Evolutionary conservation across 1,140 invertebrate genomes (phyloP), one percentile per base, ranked within the genome.

Genomic region (Drosophila insularis): DNA sequence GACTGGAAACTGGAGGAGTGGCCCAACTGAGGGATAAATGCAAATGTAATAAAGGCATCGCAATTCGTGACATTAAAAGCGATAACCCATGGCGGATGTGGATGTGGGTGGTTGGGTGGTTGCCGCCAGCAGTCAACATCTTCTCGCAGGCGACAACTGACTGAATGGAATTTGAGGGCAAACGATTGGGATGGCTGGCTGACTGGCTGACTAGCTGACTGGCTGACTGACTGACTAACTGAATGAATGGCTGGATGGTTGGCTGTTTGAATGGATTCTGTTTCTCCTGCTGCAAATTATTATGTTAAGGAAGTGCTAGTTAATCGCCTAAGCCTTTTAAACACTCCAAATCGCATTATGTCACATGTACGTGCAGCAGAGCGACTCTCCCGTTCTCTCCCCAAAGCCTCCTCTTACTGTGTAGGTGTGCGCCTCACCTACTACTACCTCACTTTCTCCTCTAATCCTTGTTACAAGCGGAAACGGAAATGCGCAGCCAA

Each of bases 21-120:
- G 17, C 37, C 40, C 37, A 46, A 40, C 58, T 40, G 40, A 43
- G 60, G 39, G 60, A 63, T 63, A 63, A 63, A 43, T 63, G 60
- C 60, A 63, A 63, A 63, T 63, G 60, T 63, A 63, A 63, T 63
- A 63, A 63, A 63, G 60, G 60, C 60, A 63, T 63, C 40, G 60
- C 60, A 63, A 63, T 63, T 63, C 60, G 60, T 63, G 60, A 63
- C 60, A 63, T 63, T 63, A 63, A 63, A 62, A 46, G 60, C 60
- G 60, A 63, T 63, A 63, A 63, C 23, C 60, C 60, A 43, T 58
- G 55, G 55, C 23, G 60, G 40, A 63, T 63, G 60, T 63, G 60
- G 23, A 35, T 11, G 27, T 43, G 35, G 56, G 14, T 59, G 56
- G 32, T 27, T 32, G 37, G n/a, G 17, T 59, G 37, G 17, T n/a